Percentiles rank a stretch among this genome's conserved stretches.
These are phyloP conservation scores for Andrena haemorrhoa DNA, from an alignment of 2,888 invertebrate species.

Conservation along the genomic window DNA sequence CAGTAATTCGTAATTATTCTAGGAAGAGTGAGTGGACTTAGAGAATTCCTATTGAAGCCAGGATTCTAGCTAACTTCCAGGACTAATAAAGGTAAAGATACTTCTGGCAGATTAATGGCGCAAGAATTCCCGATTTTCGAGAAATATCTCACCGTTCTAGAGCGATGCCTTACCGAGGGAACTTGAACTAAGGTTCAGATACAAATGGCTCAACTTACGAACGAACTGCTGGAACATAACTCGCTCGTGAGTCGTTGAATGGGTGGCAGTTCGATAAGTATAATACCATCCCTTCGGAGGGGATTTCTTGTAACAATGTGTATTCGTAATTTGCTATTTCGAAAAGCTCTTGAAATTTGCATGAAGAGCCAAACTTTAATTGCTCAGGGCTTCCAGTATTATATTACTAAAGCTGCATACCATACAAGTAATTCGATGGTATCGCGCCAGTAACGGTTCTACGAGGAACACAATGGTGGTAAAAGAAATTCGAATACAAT, in stretches of 20 bases:
- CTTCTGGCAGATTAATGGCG: neutral
- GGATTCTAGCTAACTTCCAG: neutral
- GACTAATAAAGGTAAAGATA: constrained; percentile 1
- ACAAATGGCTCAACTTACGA: constrained; percentile 34
- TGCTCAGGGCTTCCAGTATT: neutral
- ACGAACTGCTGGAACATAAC: constrained; percentile 25
- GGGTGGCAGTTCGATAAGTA: constrained; percentile 26
- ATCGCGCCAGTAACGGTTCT: neutral
- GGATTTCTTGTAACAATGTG: constrained; percentile 17
- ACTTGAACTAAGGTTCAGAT: neutral
- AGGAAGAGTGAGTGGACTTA: neutral
- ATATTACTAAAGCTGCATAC: neutral
- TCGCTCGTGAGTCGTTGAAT: constrained; percentile 18
- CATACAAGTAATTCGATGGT: neutral
- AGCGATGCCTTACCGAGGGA: neutral
- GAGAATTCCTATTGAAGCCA: neutral
- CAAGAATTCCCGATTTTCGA: constrained; percentile 16
- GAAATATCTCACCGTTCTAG: constrained; percentile 7
- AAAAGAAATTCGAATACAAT: neutral
- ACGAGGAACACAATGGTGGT: neutral
- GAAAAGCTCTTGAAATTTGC: neutral
- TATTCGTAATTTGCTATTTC: neutral
- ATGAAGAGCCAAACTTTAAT: neutral
- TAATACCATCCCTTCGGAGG: neutral
- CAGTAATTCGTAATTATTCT: neutral